A percentile compares a stretch with the other conserved stretches of the same genome.
phyloP scores from a whole-genome alignment of 2,888 invertebrate genomes.

The Oxyteleia sp. region DNA sequence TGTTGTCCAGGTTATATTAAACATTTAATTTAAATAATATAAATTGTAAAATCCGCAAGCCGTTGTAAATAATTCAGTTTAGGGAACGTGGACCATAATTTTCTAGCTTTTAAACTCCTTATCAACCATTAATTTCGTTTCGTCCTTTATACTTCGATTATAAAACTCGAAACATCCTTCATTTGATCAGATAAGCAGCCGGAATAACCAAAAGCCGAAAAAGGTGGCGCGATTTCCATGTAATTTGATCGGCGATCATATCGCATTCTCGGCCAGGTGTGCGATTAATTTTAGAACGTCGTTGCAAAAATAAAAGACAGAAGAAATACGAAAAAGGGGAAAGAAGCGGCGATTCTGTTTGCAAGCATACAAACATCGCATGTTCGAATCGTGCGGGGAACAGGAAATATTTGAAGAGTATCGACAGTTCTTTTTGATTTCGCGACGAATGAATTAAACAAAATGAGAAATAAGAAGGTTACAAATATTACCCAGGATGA shows the following conservation, averaged over 20 bases:
- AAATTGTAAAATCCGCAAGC: too few species aligned
- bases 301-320: slow-evolving; percentile 45
- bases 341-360: slow-evolving; percentile 55
- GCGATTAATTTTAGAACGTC: slow-evolving; percentile 73
- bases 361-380: slow-evolving; percentile 21
- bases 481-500: too few species aligned
- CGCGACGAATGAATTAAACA: slow-evolving; percentile 83
- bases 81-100: slow-evolving; percentile 11
- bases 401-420: slow-evolving; percentile 63
- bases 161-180: slow-evolving; percentile 72
- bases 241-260: slow-evolving; percentile 76
- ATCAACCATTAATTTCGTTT: slow-evolving; percentile 61
- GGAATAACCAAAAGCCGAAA: slow-evolving; percentile 73
- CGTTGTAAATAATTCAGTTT: too few species aligned
- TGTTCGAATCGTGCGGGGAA: slow-evolving; percentile 59
- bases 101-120: slow-evolving; percentile 19
- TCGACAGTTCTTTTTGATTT: slow-evolving; percentile 72
- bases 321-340: slow-evolving; percentile 57
- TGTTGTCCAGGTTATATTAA: too few species aligned
- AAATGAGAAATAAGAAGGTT: too few species aligned
- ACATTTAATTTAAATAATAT: too few species aligned
- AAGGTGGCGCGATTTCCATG: slow-evolving; percentile 74
- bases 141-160: slow-evolving; percentile 74
- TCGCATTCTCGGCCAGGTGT: slow-evolving; percentile 72
- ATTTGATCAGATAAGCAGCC: slow-evolving; percentile 72